A percentile compares a stretch with the other conserved stretches of the same genome.
These are phyloP conservation scores for Drosophila melanica DNA, from an alignment of 1,140 invertebrate genomes.

Conservation along the genomic window DNA sequence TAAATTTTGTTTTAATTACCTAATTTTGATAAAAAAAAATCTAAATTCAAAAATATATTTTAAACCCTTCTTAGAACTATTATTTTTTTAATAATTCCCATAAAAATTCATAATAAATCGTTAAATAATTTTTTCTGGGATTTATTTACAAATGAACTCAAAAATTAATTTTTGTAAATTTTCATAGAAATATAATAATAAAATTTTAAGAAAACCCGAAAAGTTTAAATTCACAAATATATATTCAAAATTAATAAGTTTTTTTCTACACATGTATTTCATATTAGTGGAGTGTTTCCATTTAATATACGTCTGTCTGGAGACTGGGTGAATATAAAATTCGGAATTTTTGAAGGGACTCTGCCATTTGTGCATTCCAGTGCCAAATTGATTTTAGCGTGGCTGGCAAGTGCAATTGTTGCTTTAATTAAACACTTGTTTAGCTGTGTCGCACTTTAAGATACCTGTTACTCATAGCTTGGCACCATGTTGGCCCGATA, in stretches of 20 bases:
- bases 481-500: neutral
- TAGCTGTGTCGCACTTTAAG: constrained; percentile 7
- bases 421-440: constrained; percentile 46
- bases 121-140: no score
- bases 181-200: neutral
- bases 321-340: neutral
- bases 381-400: constrained; percentile 14
- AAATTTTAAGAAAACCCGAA: neutral
- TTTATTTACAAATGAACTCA: no score
- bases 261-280: neutral
- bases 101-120: no score
- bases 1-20: no score
- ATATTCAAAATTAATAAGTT: neutral
- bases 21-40: no score
- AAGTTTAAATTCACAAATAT: neutral
- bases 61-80: no score
- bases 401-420: constrained; percentile 32
- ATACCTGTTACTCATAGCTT: neutral
- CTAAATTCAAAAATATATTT: no score
- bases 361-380: neutral
- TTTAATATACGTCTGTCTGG: neutral
- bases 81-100: no score
- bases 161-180: no score
- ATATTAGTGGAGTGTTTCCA: neutral
- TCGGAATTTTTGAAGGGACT: neutral